A percentile compares a stretch with the other conserved stretches of the same genome.
Evolutionary conservation across 2,797 vertebrate species (phyloP).

Genomic region (Leuciscus waleckii): DNA sequence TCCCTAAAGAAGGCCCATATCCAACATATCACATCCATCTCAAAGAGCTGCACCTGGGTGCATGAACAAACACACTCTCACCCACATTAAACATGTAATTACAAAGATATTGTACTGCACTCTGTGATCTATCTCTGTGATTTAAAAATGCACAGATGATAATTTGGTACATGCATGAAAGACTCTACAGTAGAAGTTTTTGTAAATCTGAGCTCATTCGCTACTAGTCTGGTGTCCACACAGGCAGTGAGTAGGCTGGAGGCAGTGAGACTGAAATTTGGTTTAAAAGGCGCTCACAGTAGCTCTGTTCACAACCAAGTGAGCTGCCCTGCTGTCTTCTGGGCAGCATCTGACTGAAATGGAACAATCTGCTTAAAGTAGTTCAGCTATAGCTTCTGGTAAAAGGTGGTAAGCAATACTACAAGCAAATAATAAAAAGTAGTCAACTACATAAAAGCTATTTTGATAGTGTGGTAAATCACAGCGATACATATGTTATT

Average conservation of each 20-base stretch:
- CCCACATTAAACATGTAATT: constrained; percentile 16
- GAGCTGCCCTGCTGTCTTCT: constrained; percentile 25
- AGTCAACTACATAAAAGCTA: background rate
- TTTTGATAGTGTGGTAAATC: background rate
- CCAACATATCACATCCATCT: constrained; percentile 43
- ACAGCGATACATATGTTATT: background rate
- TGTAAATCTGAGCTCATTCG: constrained; percentile 12
- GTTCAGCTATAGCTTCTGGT: background rate
- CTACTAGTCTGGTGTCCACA: background rate
- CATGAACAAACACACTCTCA: constrained; percentile 14
- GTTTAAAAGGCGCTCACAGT: constrained; percentile 22
- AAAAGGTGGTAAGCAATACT: background rate
- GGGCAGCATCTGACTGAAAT: constrained; percentile 1
- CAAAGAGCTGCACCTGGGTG: constrained; percentile 41
- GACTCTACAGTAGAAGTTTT: background rate
- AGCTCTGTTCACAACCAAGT: constrained; percentile 12
- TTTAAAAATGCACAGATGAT: constrained; percentile 5
- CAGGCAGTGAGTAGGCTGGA: constrained; percentile 35
- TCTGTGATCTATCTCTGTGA: constrained; percentile 28
- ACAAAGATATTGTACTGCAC: constrained; percentile 32
- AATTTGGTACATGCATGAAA: background rate
- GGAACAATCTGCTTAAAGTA: background rate
- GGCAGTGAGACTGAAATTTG: constrained; percentile 30
- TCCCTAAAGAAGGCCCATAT: constrained; percentile 45
- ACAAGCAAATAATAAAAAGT: background rate